Percentiles rank a stretch among this genome's conserved stretches.
Conservation (phyloP, 2,113 vertebrate genomes). For the Heterochromis multidens region DNA sequence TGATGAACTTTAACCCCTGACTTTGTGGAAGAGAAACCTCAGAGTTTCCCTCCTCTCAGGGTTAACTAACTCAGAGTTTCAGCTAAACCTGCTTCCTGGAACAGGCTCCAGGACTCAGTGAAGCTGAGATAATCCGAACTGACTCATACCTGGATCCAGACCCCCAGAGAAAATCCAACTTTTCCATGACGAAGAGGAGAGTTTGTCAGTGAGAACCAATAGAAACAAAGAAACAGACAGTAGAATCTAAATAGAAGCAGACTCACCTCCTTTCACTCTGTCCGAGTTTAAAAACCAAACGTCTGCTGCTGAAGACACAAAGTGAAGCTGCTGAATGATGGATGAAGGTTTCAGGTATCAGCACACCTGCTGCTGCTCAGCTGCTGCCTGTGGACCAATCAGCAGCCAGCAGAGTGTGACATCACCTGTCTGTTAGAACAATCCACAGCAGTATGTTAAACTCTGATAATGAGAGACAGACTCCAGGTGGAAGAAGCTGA, state of each 20-base stretch:
- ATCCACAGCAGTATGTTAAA: too few relatives aligned
- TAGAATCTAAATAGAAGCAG: background rate
- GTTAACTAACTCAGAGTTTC: background rate
- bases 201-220: background rate
- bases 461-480: too few relatives aligned
- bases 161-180: too few relatives aligned
- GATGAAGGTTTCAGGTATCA: constrained; percentile 30
- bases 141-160: background rate
- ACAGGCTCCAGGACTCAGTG: background rate
- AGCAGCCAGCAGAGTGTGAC: background rate
- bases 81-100: background rate
- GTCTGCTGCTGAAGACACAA: background rate
- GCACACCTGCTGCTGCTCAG: background rate
- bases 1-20: too few relatives aligned
- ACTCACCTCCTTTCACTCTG: background rate
- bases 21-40: too few relatives aligned
- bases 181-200: background rate
- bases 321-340: constrained; percentile 24
- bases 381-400: constrained; percentile 36
- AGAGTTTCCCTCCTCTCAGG: too few relatives aligned
- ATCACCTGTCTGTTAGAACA: background rate
- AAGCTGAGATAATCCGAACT: background rate
- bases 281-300: background rate
- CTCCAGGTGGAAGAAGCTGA: too few relatives aligned
- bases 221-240: background rate